Conservation (phyloP, 2,113 vertebrate genomes). For the Corythaixoides concolor region DNA sequence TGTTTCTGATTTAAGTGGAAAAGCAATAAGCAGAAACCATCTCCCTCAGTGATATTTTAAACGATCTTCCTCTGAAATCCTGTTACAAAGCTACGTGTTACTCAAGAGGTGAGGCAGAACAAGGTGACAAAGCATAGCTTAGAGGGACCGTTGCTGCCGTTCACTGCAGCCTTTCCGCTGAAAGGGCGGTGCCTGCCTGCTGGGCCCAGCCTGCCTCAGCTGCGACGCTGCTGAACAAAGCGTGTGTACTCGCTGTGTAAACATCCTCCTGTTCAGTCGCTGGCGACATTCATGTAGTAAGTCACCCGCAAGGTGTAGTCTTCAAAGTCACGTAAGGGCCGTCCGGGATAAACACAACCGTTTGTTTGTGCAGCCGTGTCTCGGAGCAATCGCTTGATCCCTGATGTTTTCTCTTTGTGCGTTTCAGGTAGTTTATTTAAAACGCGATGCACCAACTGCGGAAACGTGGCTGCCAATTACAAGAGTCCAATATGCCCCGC, state of each 20-base stretch:
- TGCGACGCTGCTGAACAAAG: neutral
- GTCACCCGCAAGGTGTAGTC: neutral
- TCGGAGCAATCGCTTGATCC: neutral
- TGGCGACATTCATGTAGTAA: neutral
- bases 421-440: slow-evolving; percentile 91
- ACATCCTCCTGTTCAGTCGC: accelerated
- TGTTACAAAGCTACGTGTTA: neutral
- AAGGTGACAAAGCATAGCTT: neutral
- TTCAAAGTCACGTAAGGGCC: neutral
- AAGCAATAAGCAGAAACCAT: neutral
- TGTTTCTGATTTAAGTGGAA: neutral
- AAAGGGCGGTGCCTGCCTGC: neutral
- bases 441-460: slow-evolving; percentile 91
- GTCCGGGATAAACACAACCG: neutral
- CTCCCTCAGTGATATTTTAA: neutral
- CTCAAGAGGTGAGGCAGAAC: neutral
- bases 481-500: slow-evolving; percentile 89
- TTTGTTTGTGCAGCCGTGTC: neutral
- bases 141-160: neutral
- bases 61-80: neutral
- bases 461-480: slow-evolving; percentile 82
- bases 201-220: too few species aligned
- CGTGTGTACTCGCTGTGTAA: accelerated
- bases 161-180: neutral
- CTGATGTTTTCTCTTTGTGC: neutral